phyloP scores from a whole-genome alignment of 1,140 invertebrate species.

The Fragariocoptes setiger region DNA sequence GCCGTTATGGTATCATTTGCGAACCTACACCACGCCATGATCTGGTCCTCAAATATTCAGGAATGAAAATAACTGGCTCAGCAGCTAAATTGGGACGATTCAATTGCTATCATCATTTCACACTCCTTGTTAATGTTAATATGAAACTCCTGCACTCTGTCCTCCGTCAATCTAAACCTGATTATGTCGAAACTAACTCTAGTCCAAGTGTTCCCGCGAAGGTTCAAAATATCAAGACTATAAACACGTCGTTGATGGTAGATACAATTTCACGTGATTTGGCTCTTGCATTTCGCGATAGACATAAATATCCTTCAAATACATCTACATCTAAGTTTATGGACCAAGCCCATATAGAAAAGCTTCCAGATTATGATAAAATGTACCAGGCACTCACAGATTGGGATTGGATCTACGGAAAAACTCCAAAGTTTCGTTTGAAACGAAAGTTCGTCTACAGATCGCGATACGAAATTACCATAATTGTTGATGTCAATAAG shows the following conservation, averaged over 20 bases:
- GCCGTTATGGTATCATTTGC: slow-evolving; percentile 1
- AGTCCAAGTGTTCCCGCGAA: slow-evolving; percentile 32
- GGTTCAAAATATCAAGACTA: slow-evolving; percentile 39
- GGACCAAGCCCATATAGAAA: slow-evolving; percentile 42
- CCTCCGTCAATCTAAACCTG: slow-evolving; percentile 15
- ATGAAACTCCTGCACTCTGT: slow-evolving; percentile 26
- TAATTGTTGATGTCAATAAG: not conserved
- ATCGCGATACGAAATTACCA: not conserved
- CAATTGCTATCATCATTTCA: slow-evolving; percentile 77
- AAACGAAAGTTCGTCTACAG: not conserved
- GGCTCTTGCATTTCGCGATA: slow-evolving; percentile 38
- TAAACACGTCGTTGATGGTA: slow-evolving; percentile 31
- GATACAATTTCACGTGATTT: slow-evolving; percentile 19
- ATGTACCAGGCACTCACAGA: slow-evolving; percentile 30
- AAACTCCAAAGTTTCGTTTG: slow-evolving; percentile 39
- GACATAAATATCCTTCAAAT: slow-evolving; percentile 28
- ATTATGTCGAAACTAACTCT: slow-evolving; percentile 3
- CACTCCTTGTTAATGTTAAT: slow-evolving; percentile 50
- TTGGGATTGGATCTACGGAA: slow-evolving; percentile 66
- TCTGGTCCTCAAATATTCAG: slow-evolving; percentile 2
- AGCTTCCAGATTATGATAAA: slow-evolving; percentile 40
- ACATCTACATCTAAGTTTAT: slow-evolving; percentile 45
- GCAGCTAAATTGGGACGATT: slow-evolving; percentile 52
- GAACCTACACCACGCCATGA: slow-evolving; percentile 9
- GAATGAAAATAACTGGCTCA: slow-evolving; percentile 44